Conservation (phyloP, 2,888 invertebrate genomes). For the Stomorhina lunata region DNA sequence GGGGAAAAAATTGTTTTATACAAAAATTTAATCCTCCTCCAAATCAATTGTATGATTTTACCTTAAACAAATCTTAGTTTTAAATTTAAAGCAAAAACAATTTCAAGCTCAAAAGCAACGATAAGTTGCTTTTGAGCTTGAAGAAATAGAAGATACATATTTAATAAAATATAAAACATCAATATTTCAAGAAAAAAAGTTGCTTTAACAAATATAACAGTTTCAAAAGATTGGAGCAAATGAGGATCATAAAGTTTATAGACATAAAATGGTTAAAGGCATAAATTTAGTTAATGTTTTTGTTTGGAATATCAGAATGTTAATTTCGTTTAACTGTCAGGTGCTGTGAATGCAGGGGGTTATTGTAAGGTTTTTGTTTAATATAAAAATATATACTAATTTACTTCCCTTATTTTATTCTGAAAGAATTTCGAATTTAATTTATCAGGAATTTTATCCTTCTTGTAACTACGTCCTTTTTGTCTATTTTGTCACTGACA, state of each 20-base stretch:
- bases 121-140: slow-evolving; percentile 18
- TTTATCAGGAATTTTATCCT: background rate
- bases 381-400: background rate
- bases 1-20: no score
- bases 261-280: background rate
- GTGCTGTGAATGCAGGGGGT: background rate
- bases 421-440: background rate
- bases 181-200: background rate
- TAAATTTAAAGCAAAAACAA: slow-evolving; percentile 6
- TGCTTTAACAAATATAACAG: background rate
- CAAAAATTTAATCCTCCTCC: no score
- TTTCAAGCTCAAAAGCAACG: slow-evolving; percentile 7
- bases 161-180: background rate
- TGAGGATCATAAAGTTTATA: background rate
- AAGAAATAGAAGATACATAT: background rate
- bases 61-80: slow-evolving; percentile 3
- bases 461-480: background rate
- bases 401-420: no score
- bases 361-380: no score
- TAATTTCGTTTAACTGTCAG: background rate
- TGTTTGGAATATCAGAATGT: background rate
- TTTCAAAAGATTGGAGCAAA: background rate
- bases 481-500: background rate
- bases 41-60: no score
- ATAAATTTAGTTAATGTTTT: background rate